These are phyloP conservation scores for Argynnis bischoffii DNA, from an alignment of 2,888 invertebrate genomes.

Conservation along the genomic window DNA sequence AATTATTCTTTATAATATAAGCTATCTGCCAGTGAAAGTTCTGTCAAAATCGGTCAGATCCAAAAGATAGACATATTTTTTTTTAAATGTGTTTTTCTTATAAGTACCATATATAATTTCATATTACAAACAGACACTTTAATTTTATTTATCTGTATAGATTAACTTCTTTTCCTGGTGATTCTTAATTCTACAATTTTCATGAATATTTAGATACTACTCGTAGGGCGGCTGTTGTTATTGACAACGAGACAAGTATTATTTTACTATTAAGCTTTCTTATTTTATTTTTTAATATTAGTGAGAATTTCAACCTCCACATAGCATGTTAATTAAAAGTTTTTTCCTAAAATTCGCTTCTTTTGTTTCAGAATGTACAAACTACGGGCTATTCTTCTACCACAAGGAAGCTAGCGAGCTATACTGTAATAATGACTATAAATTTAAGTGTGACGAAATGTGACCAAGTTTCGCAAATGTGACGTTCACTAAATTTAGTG, in stretches of 20 bases:
- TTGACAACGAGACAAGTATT: too few species aligned
- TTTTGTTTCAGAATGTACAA: conserved; percentile 62
- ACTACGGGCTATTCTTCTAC: conserved; percentile 51
- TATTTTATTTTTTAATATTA: background rate
- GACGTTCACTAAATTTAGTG: conserved; percentile 62
- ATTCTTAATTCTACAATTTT: background rate
- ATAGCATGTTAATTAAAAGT: background rate
- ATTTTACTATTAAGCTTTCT: background rate
- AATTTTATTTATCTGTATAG: too few species aligned
- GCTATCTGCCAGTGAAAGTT: too few species aligned
- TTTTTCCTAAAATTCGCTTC: conserved; percentile 17
- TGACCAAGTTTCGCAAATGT: conserved; percentile 61
- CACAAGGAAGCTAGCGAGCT: conserved; percentile 42
- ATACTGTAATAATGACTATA: conserved; percentile 70
- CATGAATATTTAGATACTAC: too few species aligned
- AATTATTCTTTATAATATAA: too few species aligned
- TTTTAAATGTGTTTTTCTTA: too few species aligned
- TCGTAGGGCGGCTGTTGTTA: too few species aligned
- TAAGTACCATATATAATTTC: too few species aligned
- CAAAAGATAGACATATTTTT: too few species aligned
- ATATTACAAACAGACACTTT: too few species aligned
- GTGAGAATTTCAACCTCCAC: conserved; percentile 11
- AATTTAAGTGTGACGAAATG: conserved; percentile 65
- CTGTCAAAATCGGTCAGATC: too few species aligned
- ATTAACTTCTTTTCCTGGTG: too few species aligned